These are phyloP conservation scores for Perodicticus potto DNA, from an alignment of 2,797 vertebrate species.

Conservation along the genomic window DNA sequence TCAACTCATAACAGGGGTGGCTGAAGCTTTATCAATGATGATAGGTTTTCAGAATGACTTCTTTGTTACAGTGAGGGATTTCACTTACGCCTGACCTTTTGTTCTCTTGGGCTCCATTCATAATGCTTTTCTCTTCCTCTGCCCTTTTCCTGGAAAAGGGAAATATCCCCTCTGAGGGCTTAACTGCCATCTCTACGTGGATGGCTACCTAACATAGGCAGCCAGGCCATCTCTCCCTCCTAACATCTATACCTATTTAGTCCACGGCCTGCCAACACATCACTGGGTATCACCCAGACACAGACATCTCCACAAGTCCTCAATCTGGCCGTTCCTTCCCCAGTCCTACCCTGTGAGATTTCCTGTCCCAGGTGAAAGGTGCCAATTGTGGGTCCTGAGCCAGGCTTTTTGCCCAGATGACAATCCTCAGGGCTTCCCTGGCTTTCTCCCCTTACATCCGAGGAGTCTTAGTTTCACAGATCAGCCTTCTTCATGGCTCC, in stretches of 20 bases:
- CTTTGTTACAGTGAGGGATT: background rate
- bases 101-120: background rate
- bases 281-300: background rate
- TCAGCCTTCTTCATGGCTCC: background rate
- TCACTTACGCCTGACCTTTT: background rate
- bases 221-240: background rate
- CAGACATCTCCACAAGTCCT: background rate
- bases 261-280: background rate
- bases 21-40: background rate
- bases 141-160: background rate
- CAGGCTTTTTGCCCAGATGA: rapidly evolving
- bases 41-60: background rate
- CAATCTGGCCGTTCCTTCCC: background rate
- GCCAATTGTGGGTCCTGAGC: rapidly evolving
- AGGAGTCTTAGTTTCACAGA: background rate
- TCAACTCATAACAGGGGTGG: background rate
- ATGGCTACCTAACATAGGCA: rapidly evolving
- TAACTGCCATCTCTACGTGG: too few relatives aligned
- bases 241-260: background rate
- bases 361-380: background rate
- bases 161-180: background rate
- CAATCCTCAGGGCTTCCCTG: background rate
- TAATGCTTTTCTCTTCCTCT: background rate
- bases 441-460: rapidly evolving
- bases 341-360: too few relatives aligned